Percentiles rank a stretch among this genome's conserved stretches.
Evolutionary conservation across 2,888 invertebrate genomes (phyloP).

Genomic region (Andricus curvator): DNA sequence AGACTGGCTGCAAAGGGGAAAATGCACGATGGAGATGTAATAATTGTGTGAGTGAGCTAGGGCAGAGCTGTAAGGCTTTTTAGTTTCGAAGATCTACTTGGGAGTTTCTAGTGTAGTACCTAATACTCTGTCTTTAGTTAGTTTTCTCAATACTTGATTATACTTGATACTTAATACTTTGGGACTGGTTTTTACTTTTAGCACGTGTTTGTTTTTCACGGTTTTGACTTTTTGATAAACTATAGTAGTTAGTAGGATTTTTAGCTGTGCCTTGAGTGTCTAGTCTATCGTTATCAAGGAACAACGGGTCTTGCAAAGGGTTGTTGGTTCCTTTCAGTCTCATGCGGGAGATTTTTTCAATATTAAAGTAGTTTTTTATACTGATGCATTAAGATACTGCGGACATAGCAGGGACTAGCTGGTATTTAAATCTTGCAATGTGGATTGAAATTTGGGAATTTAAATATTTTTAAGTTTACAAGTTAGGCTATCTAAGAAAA

Average conservation of each 20-base stretch:
- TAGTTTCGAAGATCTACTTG: neutral
- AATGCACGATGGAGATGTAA: conserved; percentile 43
- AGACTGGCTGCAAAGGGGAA: conserved; percentile 86
- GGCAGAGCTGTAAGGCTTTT: neutral
- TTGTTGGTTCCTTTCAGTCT: neutral
- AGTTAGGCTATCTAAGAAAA: neutral
- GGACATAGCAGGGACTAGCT: neutral
- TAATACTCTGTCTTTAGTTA: conserved; percentile 38
- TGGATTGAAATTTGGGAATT: neutral
- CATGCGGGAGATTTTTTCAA: neutral
- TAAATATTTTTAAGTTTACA: neutral
- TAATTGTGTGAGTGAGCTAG: neutral
- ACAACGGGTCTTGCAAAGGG: neutral
- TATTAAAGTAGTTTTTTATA: neutral
- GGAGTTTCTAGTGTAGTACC: conserved; percentile 36
- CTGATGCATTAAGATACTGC: neutral
- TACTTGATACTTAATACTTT: neutral
- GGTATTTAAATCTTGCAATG: neutral
- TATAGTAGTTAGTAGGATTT: conserved; percentile 5
- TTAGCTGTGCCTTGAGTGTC: neutral
- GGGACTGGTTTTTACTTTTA: neutral
- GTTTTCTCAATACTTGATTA: neutral
- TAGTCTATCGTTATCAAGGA: conserved; percentile 48
- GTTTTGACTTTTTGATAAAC: neutral
- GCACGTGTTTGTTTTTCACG: neutral